phyloP scores from a whole-genome alignment of 2,888 invertebrate species.

The Orthonychiurus folsomi region DNA sequence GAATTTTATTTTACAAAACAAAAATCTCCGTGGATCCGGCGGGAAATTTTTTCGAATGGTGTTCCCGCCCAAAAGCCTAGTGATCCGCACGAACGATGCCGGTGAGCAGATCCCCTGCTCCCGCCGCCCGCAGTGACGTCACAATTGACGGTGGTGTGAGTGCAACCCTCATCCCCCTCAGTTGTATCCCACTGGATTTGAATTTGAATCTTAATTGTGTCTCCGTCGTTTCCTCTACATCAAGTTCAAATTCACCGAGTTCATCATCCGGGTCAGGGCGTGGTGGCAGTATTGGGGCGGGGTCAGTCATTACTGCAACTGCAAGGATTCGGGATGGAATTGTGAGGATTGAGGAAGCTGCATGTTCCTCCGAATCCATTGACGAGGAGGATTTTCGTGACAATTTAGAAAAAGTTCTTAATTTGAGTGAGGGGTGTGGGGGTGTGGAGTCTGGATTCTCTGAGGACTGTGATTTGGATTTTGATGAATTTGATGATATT shows the following conservation, averaged over 20 bases:
- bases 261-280: background rate
- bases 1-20: too few species aligned
- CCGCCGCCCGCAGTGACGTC: background rate
- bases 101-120: background rate
- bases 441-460: background rate
- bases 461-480: background rate
- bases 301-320: background rate
- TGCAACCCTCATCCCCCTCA: background rate
- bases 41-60: background rate
- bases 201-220: background rate
- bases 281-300: background rate
- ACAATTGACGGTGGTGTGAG: background rate
- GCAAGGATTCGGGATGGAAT: background rate
- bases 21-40: too few species aligned
- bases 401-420: background rate
- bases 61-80: background rate
- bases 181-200: background rate
- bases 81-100: background rate
- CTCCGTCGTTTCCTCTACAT: background rate
- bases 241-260: background rate
- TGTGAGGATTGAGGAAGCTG: background rate
- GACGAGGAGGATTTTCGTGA: background rate
- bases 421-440: background rate
- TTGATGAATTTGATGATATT: conserved; percentile 1
- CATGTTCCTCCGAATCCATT: background rate